Evolutionary conservation across 2,797 vertebrate species (phyloP), one percentile per base, ranked within the genome.

Genomic region (Pseudochaenichthys georgianus): DNA sequence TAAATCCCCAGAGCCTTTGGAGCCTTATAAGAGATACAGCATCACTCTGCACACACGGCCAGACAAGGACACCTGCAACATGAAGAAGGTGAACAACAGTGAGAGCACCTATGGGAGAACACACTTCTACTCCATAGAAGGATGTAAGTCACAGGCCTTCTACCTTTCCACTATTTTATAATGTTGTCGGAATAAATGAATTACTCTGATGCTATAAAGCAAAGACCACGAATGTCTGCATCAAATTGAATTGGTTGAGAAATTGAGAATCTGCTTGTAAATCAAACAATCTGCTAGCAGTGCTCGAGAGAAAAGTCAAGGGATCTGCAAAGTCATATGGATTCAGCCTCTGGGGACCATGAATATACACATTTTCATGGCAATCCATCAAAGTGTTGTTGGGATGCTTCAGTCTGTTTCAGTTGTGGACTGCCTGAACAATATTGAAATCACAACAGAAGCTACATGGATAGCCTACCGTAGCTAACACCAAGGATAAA

Each of bases 1-100:
- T 9, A 11, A 34, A 66, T 3, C 13, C 46, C 2, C 79, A 94
- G 94, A 80, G 2, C 69, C 89, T 54, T 81, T 96, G 78, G 80
- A 95, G 84, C 90, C 93, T 3, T 94, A 93, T 69, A 84, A 83
- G 66, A 93, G 93, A 74, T 97, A 98, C 86, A 90, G 62, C 80
- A 85, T 97, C 79, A 82, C 85, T 43, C 83, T 97, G 42, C 92
- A 95, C 62, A 54, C 55, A 0, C 82, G 95, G 80, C 75, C 84
- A 28, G 5, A 90, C 51, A 88, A 80, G 48, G 45, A 82, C 0
- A 87, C 85, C 46, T 95, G 95, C 80, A 90, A 92, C 78, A 87
- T 94, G 82, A 90, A 92, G 83, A 13, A 9, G 13, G 77, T 92
- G 52, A 95, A 91, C 81, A 58, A 91, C 85, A 92, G 93, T 1